phyloP scores from a whole-genome alignment of 2,797 vertebrate species.

The Austrolebias charrua region DNA sequence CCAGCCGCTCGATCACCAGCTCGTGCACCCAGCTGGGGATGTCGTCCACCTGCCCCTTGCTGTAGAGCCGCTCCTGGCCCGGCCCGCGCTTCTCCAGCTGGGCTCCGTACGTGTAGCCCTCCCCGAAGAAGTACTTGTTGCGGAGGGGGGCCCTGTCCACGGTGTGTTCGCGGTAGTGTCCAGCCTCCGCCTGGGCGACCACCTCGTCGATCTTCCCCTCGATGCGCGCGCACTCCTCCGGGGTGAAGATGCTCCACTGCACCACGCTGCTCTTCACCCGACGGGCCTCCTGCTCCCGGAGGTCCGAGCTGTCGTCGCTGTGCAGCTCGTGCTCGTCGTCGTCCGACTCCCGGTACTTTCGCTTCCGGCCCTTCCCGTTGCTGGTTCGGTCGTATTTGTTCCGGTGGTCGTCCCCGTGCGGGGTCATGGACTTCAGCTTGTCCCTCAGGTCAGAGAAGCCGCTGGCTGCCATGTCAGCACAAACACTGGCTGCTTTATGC shows the following conservation, averaged over 20 bases:
- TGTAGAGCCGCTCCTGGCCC: conserved; percentile 95
- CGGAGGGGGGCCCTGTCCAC: conserved; percentile 95
- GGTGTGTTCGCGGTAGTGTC: conserved; percentile 94
- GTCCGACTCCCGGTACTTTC: conserved; percentile 87
- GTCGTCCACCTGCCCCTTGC: conserved; percentile 92
- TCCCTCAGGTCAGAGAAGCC: conserved; percentile 93
- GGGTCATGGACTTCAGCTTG: conserved; percentile 95
- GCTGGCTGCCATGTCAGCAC: conserved; percentile 83
- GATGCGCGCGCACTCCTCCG: conserved; percentile 90
- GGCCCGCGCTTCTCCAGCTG: conserved; percentile 96
- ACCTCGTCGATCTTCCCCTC: conserved; percentile 95
- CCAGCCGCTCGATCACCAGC: conserved; percentile 92
- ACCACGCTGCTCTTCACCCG: conserved; percentile 90
- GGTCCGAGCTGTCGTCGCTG: conserved; percentile 82
- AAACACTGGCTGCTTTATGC: conserved; percentile 26
- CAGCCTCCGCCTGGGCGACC: conserved; percentile 91
- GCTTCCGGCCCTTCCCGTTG: conserved; percentile 75
- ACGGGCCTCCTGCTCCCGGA: conserved; percentile 87
- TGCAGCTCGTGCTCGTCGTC: conserved; percentile 80
- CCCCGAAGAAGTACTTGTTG: conserved; percentile 99
- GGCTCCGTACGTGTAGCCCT: conserved; percentile 97
- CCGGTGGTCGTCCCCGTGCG: conserved; percentile 86
- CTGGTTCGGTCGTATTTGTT: conserved; percentile 61
- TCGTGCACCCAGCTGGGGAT: conserved; percentile 96
- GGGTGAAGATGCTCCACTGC: conserved; percentile 88